phyloP scores from a whole-genome alignment of 2,888 invertebrate genomes.

The Meiosimyza platycephala region DNA sequence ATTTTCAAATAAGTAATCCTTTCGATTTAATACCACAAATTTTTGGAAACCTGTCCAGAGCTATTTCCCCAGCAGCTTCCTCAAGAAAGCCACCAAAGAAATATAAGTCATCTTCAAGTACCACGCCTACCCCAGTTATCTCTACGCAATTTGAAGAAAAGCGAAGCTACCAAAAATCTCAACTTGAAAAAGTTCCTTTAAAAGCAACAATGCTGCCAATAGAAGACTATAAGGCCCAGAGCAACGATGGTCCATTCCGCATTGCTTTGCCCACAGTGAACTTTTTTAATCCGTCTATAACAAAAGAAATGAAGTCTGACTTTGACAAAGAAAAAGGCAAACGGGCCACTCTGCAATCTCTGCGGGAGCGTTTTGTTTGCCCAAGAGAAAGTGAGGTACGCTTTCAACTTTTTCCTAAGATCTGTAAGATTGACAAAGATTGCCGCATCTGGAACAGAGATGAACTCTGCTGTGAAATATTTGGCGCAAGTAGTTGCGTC shows the following conservation, averaged over 20 bases:
- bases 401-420: conserved; percentile 66
- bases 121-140: background rate
- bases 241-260: conserved; percentile 58
- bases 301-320: background rate
- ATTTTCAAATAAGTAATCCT: conserved; percentile 34
- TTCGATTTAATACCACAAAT: conserved; percentile 56
- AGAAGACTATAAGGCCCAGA: conserved; percentile 9
- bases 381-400: conserved; percentile 67
- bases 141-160: conserved; percentile 40
- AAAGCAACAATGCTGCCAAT: conserved; percentile 15
- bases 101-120: conserved; percentile 40
- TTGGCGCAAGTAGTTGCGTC: conserved; percentile 70
- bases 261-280: conserved; percentile 59
- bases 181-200: conserved; percentile 16
- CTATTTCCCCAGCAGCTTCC: conserved; percentile 39
- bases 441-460: conserved; percentile 63
- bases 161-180: conserved; percentile 35
- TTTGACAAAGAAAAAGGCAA: conserved; percentile 64
- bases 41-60: conserved; percentile 58
- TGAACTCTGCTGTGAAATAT: conserved; percentile 65
- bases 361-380: conserved; percentile 60
- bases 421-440: conserved; percentile 62
- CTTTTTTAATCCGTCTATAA: conserved; percentile 44
- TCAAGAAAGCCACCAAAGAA: conserved; percentile 49
- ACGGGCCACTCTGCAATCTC: conserved; percentile 47